Base-by-base conservation (phyloP, 1,140 invertebrate genomes). In the Mylabris phalerata region DNA sequence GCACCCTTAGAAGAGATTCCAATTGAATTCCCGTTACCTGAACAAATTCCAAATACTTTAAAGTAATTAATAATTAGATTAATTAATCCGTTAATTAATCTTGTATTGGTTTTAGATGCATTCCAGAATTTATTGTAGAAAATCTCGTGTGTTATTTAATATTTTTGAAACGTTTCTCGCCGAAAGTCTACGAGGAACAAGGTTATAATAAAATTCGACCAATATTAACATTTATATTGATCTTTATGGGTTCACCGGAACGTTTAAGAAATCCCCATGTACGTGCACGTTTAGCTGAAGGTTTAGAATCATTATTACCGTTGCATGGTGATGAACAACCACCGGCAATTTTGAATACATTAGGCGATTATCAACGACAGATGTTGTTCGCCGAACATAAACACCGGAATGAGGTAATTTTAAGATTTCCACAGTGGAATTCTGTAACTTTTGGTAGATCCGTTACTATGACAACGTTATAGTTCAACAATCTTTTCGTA, bases 261-360 rank as follows among this genome's bases (percentile, higher is more conserved):
- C 78, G 89, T 48, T 84, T 94, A 47, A 89, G 90, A 67, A 98
- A 98, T 80, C 95, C 95, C 13, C 95, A 98, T 81, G 76, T 96
- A 47, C 75, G 80, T 57, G 95, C 94, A 1, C 82, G 87, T 58
- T 74, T 98, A 44, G 94, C 95, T 0, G 93, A 95, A 75, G 89
- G 87, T 50, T 72, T 98, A 19, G 92, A 95, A 67, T 84, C 87
- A 32, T 79, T 95, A 63, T 75, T 94, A 63, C 90, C 90, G 3
- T 81, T 78, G 51, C 78, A 82, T 41, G 79, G 83, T 4, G 79
- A 82, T 49, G 76, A 80, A 57, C 32, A 7, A 32, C 32, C 32
- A n/a, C 80, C 78, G 43, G 71, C 80, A 2, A 74, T 73, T n/a
- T 65, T 79, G 9, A 82, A 80, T 62, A 80, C 78, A 61, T 73